Base-by-base conservation (phyloP, 2,888 invertebrate species). In the Erebia palarica region DNA sequence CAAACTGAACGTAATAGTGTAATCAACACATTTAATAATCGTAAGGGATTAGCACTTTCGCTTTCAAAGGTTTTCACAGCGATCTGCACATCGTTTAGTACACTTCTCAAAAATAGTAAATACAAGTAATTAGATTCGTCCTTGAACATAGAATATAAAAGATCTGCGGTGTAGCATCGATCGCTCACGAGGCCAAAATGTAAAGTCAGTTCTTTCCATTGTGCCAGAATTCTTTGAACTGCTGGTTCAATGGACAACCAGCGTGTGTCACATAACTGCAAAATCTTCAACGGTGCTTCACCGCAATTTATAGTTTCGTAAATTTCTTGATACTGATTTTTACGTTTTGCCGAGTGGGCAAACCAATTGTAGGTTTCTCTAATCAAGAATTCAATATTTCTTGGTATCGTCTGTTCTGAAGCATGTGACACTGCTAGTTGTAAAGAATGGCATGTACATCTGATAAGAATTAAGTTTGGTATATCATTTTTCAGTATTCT, bases 311-410 rank as follows among this genome's bases (percentile, higher is more conserved):
- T 81, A 1, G 69, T 55, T 58, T 76, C 60, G 61, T 75, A 82
- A 36, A 81, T 69, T 44, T 77, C 70, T 73, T 76, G 76, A 72
- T 82, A 82, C 16, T 76, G 74, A 16, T 73, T 18, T 68, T 73
- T 73, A 18, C 81, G 72, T 60, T 78, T 76, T 36, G 79, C 57
- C 8, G 81, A 84, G 16, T 72, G 67, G 2, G 71, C 66, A 68
- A 82, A 84, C 81, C 81, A 83, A 16, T 79, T 79, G 67, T 82
- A 81, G 1, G 81, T 82, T 76, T 84, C 81, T 60, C 78, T 75
- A 16, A 82, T 77, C 5, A 83, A n/a, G 69, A 73, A 79, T 65
- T 83, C 81, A 36, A 82, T 75, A 75, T 82, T 76, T 64, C 78
- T 73, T 59, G 83, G 81, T 47, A 83, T 21, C 7, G 77, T 78